These are phyloP conservation scores for Monodelphis domestica DNA, from an alignment of 2,797 vertebrate genomes.

Conservation along the genomic window DNA sequence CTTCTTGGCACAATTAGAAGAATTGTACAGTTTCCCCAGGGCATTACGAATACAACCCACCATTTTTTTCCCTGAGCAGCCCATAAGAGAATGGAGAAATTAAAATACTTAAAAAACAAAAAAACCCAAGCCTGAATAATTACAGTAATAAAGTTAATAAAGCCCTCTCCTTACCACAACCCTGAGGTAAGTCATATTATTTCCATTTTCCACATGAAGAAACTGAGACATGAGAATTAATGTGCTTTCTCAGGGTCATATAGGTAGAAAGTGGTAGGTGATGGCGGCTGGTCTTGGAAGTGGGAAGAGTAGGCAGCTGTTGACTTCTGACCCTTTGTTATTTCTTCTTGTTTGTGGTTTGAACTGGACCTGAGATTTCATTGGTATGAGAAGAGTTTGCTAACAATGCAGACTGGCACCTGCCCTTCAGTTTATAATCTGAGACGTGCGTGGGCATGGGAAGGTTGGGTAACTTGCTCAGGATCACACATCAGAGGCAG, in stretches of 20 bases:
- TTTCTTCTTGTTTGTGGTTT: neutral
- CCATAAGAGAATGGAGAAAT: no score
- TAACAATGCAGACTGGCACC: neutral
- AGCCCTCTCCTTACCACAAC: neutral
- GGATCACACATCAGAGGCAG: neutral
- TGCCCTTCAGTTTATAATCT: neutral
- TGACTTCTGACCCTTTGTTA: neutral
- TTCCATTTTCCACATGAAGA: neutral
- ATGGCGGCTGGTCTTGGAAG: neutral
- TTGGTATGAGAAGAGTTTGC: neutral
- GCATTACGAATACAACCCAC: no score
- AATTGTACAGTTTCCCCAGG: no score
- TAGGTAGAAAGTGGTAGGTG: neutral
- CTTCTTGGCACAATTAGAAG: no score
- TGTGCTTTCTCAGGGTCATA: neutral
- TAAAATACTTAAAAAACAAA: no score
- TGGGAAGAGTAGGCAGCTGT: neutral
- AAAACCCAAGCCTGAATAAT: no score
- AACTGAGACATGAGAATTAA: neutral
- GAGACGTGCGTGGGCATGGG: no score
- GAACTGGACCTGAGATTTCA: neutral
- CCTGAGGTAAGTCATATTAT: neutral
- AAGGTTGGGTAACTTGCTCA: neutral
- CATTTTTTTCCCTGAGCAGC: no score
- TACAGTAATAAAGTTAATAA: neutral